Conservation (phyloP, 2,797 vertebrate species). For the Furcifer pardalis region DNA sequence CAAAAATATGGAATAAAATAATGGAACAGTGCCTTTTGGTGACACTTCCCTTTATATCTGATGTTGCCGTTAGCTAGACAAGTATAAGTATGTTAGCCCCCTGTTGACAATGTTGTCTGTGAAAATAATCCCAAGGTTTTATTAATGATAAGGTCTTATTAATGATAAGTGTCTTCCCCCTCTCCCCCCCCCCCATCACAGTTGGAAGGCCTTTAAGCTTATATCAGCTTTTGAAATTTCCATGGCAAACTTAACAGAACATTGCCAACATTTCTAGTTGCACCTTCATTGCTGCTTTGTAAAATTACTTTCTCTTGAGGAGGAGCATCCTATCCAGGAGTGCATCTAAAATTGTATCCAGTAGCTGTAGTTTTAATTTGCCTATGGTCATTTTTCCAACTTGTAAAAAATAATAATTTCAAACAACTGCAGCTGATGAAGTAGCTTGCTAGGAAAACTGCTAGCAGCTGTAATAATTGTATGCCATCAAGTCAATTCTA, state of each 20-base stretch:
- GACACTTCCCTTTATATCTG: background rate
- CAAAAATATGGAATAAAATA: background rate
- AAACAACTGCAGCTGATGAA: no score
- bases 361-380: background rate
- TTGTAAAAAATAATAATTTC: background rate
- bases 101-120: background rate
- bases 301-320: no score
- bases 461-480: no score
- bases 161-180: background rate
- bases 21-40: background rate
- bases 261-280: background rate
- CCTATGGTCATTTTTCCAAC: background rate
- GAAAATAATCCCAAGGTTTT: slow-evolving; percentile 1
- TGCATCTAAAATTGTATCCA: background rate
- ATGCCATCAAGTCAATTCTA: no score
- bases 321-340: no score
- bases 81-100: slow-evolving; percentile 17
- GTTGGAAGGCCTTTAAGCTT: background rate
- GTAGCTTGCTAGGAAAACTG: background rate
- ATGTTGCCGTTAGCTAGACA: background rate
- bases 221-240: background rate
- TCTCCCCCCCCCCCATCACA: background rate
- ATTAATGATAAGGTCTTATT: background rate
- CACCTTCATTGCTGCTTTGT: no score
- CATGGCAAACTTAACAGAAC: background rate